phyloP scores from a whole-genome alignment of 2,113 vertebrate genomes.

The Oreochromis tanganicae region DNA sequence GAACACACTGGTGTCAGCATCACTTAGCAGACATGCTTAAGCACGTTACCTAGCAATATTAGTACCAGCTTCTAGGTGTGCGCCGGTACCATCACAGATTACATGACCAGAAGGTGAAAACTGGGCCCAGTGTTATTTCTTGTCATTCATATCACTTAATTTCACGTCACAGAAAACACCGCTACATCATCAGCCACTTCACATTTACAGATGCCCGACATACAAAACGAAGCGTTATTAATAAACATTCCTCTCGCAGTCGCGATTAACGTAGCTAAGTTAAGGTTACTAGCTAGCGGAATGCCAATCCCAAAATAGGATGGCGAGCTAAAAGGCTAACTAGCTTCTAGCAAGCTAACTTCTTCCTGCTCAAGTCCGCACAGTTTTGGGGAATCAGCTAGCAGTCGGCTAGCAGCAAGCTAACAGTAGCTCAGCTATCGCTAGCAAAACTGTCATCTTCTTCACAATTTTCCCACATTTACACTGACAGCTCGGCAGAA shows the following conservation, averaged over 20 bases:
- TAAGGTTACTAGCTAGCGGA: constrained; percentile 41
- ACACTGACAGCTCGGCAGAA: constrained; percentile 45
- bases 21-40: not conserved
- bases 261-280: not conserved
- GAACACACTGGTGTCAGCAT: not conserved
- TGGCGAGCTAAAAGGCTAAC: constrained; percentile 52
- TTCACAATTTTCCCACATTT: constrained; percentile 21
- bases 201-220: not conserved
- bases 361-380: constrained; percentile 38
- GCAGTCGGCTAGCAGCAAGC: constrained; percentile 18
- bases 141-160: constrained; percentile 52
- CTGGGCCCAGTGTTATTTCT: constrained; percentile 40
- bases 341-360: constrained; percentile 41
- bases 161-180: constrained; percentile 45
- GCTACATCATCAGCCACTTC: constrained; percentile 26
- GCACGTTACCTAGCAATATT: not conserved
- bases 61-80: not conserved
- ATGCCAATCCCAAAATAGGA: constrained; percentile 67
- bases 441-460: constrained; percentile 51
- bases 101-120: not conserved
- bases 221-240: not conserved
- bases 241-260: not conserved
- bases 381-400: constrained; percentile 16
- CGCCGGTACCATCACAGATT: not conserved
- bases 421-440: constrained; percentile 41